A percentile compares a stretch with the other conserved stretches of the same genome.
Conservation (phyloP, 23 tunicate species). For the Botrylloides violaceus region DNA sequence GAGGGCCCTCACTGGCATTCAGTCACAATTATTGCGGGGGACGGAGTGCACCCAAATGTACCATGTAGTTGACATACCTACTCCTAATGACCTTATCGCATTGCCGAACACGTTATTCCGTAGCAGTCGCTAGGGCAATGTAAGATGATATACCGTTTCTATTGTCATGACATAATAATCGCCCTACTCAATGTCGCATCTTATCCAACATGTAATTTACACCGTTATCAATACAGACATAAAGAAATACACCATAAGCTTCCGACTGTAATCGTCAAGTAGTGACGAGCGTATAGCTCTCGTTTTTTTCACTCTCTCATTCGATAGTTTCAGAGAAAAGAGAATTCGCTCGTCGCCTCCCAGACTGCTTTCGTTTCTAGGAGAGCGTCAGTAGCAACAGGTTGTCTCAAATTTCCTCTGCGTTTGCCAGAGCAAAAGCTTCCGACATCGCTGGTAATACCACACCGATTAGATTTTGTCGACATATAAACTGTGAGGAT, state of each 20-base stretch:
- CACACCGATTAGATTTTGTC: constrained; percentile 12
- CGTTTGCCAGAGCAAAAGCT: constrained; percentile 2
- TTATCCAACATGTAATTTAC: background rate
- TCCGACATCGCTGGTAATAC: background rate
- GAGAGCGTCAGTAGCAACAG: constrained; percentile 31
- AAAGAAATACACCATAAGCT: background rate
- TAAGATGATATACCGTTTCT: background rate
- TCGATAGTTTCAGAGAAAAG: background rate
- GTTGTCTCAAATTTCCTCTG: constrained; percentile 9
- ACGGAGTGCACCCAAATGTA: too few relatives aligned
- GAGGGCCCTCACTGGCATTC: too few relatives aligned
- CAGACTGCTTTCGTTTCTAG: constrained; percentile 21
- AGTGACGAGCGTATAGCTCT: background rate
- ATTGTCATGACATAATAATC: background rate
- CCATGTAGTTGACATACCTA: background rate
- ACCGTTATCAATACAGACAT: background rate
- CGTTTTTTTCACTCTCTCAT: background rate
- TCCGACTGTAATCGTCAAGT: background rate
- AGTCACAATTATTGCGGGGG: too few relatives aligned
- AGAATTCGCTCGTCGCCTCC: background rate
- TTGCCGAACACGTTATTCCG: background rate
- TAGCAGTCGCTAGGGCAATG: constrained; percentile 30
- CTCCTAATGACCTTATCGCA: constrained; percentile 7
- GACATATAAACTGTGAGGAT: constrained; percentile 1
- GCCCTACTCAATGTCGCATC: constrained; percentile 2